These are phyloP conservation scores for Cinclus cinclus DNA, from an alignment of 2,113 vertebrate species.

Conservation along the genomic window DNA sequence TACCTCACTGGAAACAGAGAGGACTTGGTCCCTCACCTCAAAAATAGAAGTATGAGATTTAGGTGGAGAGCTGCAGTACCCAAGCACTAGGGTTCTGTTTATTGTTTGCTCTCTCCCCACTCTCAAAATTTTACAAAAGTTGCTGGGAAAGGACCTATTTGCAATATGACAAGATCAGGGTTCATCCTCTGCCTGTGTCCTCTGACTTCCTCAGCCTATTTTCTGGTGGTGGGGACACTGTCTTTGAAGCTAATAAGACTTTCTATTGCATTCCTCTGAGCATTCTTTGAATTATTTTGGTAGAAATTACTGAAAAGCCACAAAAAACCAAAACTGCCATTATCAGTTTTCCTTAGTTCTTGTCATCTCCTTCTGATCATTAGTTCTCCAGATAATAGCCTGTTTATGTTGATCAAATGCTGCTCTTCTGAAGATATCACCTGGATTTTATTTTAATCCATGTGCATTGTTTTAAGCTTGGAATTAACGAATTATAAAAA, in stretches of 20 bases:
- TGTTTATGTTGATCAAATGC: neutral
- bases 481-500: neutral
- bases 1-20: neutral
- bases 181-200: neutral
- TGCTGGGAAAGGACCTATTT: neutral
- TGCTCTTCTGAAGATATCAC: neutral
- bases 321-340: neutral
- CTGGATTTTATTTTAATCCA: neutral
- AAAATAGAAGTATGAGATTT: neutral
- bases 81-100: neutral
- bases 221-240: neutral
- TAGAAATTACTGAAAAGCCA: neutral
- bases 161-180: neutral
- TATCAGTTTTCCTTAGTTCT: neutral
- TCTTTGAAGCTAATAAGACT: neutral
- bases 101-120: neutral
- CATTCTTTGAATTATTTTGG: neutral
- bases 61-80: neutral
- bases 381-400: neutral
- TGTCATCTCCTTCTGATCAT: neutral
- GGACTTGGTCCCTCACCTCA: neutral
- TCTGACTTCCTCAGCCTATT: neutral
- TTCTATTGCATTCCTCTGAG: neutral
- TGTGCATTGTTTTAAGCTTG: neutral
- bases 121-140: neutral